phyloP scores from a whole-genome alignment of 1,140 invertebrate species.

The Caenorhabditis briggsae region DNA sequence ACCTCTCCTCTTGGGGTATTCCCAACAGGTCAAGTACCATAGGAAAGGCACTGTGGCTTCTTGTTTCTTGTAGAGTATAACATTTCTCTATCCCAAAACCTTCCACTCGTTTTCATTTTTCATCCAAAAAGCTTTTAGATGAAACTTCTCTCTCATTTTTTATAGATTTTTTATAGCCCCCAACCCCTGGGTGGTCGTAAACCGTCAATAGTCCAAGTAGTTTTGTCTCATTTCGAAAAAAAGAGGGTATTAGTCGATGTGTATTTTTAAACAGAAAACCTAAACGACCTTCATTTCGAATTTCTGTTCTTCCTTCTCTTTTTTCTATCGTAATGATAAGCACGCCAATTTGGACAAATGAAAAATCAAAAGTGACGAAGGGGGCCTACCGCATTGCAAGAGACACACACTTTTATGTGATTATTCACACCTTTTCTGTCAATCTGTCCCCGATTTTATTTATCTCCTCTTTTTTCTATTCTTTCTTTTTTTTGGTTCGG shows the following conservation, averaged over 20 bases:
- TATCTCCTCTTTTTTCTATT: conserved; percentile 9
- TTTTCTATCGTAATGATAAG: conserved; percentile 12
- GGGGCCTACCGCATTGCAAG: not conserved
- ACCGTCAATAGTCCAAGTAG: not conserved
- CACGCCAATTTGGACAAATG: conserved; percentile 37
- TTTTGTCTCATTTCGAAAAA: conserved; percentile 9
- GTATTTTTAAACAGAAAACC: conserved; percentile 24
- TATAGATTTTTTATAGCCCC: conserved; percentile 13
- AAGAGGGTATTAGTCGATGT: too few species aligned
- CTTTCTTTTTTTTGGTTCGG: not conserved
- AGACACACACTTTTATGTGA: conserved; percentile 36
- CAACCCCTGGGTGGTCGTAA: conserved; percentile 1
- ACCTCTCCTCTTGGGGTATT: not conserved
- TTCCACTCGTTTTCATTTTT: not conserved
- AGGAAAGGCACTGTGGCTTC: too few species aligned
- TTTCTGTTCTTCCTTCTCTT: not conserved
- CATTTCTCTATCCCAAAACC: not conserved
- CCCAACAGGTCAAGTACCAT: conserved; percentile 35
- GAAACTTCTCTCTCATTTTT: not conserved
- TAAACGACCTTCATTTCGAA: conserved; percentile 12
- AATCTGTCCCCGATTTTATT: conserved; percentile 34
- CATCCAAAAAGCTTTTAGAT: not conserved
- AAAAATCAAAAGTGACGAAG: conserved; percentile 9
- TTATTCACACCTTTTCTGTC: conserved; percentile 50
- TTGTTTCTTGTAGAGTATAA: conserved; percentile 27